Base-by-base conservation (phyloP, 1,140 invertebrate genomes). In the Episyrphus balteatus region DNA sequence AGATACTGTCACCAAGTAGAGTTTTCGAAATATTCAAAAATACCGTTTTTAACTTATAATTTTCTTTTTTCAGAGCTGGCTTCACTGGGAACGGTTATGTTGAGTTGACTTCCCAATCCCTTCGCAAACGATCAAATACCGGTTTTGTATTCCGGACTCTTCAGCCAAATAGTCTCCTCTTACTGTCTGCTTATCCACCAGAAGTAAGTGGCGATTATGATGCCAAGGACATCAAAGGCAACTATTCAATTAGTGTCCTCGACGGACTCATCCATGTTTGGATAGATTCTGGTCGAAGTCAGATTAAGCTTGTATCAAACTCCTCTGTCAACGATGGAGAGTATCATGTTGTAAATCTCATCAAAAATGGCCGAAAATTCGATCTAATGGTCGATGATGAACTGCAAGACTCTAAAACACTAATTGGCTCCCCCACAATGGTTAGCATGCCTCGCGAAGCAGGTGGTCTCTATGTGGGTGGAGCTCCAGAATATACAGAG, bases 31-130 rank as follows among this genome's bases (percentile, higher is more conserved):
- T 44, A 13, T 8, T 31, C 5, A 44, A 44, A 44, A 21, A 26
- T 30, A 13, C 7, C 9, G 18, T 5, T 5, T 30, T 26, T 5
- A 34, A 45, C 2, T 15, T 2, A 42, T 21, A n/a, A 21, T 13
- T 41, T 21, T 48, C 26, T 21, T n/a, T 31, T 32, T 17, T 70
- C 53, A 75, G 77, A 42, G 81, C 80, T 49, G 84, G 83, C 48
- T 88, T 90, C 59, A 76, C 80, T 46, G 88, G 88, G 7, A 73
- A 81, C 47, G 89, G 89, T 1, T 92, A 79, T 61, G 69, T 91
- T 15, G 84, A 92, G 64, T 70, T 89, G 46, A 69, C 75, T 0
- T 79, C 81, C 0, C 78, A 78, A 30, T 73, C 77, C 0, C 60
- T 91, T 1, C 75, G 74, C 32, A 83, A 79, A 56, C 82, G 75